Conservation (phyloP, 2,113 vertebrate species). For the Noctilio leporinus region DNA sequence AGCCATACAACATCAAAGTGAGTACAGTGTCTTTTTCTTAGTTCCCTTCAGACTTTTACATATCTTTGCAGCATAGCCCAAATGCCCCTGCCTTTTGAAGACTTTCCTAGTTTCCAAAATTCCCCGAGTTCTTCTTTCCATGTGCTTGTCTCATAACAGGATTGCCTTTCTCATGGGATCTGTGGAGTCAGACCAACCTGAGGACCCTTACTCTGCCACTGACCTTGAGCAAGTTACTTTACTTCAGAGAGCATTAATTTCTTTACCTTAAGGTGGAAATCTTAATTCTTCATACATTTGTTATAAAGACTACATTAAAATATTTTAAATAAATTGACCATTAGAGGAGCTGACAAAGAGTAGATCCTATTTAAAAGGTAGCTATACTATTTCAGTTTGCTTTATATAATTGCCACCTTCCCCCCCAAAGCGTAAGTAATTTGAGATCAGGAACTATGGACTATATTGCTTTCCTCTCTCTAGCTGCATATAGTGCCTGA, state of each 20-base stretch:
- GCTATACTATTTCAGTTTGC: neutral
- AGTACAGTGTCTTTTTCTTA: neutral
- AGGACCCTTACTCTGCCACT: neutral
- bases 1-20: constrained; percentile 11
- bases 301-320: constrained; percentile 25
- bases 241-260: neutral
- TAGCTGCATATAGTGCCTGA: neutral
- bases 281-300: neutral
- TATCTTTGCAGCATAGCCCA: neutral
- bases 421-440: neutral
- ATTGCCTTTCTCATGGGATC: neutral
- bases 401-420: neutral
- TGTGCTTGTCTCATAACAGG: neutral
- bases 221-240: neutral
- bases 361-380: neutral
- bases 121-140: neutral
- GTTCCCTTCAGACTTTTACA: neutral
- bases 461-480: neutral
- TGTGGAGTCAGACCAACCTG: neutral
- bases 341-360: neutral
- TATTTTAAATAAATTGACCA: neutral
- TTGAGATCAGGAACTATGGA: neutral
- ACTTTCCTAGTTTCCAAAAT: neutral
- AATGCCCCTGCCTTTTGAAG: neutral
- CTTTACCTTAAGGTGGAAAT: constrained; percentile 21